Percentiles rank a stretch among this genome's conserved stretches.
These are phyloP conservation scores for Zonotrichia albicollis DNA, from an alignment of 2,797 vertebrate species.

Conservation along the genomic window DNA sequence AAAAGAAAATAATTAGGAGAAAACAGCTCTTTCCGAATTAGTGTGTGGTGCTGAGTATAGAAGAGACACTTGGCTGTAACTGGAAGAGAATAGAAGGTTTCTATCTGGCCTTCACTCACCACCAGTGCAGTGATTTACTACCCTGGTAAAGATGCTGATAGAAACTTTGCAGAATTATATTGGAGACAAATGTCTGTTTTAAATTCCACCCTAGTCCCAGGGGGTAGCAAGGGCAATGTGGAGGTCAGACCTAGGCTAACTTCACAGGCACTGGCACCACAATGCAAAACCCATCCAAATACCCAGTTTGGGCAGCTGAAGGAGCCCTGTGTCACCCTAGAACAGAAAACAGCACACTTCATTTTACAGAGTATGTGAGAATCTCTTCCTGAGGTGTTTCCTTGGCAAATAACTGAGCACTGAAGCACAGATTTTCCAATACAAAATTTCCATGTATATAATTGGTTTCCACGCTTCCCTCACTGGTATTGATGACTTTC, in stretches of 20 bases:
- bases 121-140: not conserved
- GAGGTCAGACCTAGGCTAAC: not conserved
- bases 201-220: not conserved
- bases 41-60: not conserved
- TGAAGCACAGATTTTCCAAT: not conserved
- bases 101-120: not conserved
- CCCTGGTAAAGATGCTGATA: not conserved
- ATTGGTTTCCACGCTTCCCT: rapidly evolving
- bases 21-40: not conserved
- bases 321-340: not conserved
- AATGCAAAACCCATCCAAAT: not conserved
- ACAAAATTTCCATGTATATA: not conserved
- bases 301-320: not conserved
- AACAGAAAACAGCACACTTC: not conserved
- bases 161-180: not conserved
- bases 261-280: not conserved
- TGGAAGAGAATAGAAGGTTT: not conserved
- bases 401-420: not conserved
- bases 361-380: not conserved
- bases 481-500: not conserved
- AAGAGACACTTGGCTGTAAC: not conserved
- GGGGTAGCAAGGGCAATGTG: not conserved
- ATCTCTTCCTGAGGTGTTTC: not conserved
- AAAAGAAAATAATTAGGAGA: not conserved
- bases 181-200: not conserved